Evolutionary conservation across 2,797 vertebrate species (phyloP), one percentile per base, ranked within the genome.

Genomic region (Botia almorhae): DNA sequence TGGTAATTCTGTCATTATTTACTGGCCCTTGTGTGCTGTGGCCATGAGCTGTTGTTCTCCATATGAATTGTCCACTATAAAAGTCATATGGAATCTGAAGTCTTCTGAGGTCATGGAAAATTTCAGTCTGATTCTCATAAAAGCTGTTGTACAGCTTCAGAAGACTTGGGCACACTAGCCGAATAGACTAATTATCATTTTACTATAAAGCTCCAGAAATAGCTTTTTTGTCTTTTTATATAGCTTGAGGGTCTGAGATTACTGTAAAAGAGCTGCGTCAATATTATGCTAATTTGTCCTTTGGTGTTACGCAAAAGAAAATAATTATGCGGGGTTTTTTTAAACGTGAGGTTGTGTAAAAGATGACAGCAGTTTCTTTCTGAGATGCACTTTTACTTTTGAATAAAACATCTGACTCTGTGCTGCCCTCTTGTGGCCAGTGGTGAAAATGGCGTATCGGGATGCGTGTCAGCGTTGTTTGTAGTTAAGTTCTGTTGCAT

Each of bases 341-440:
- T 10, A 11, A 10, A 10, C 8, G 10, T 11, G 43, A 46, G 43
- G 7, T 46, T 60, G 7, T 14, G 11, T 29, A 29, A 69, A 60
- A 26, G n/a, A 63, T 50, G 0, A 33, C 26, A n/a, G 17, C 8
- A 21, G 19, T 33, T 33, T 33, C 33, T 33, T 33, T 33, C 3
- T 33, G 33, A 33, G 3, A 33, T 33, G 0, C 1, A 33, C 58
- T 17, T 5, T 33, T 33, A 33, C 60, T n/a, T n/a, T n/a, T n/a
- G n/a, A n/a, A n/a, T n/a, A 12, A 5, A 2, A n/a, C 39, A 3
- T 23, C 4, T 63, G 26, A 71, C 29, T 70, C n/a, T 78, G 43
- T 71, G 26, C 76, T 51, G 10, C 29, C 14, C 68, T 64, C 68
- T 55, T 55, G 68, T 71, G 68, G 29, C 21, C 56, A 43, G 29